Evolutionary conservation across 35 echinoderm and acorn worm species (phyloP), one percentile per base, ranked within the genome.

Genomic region (Apostichopus japonicus): DNA sequence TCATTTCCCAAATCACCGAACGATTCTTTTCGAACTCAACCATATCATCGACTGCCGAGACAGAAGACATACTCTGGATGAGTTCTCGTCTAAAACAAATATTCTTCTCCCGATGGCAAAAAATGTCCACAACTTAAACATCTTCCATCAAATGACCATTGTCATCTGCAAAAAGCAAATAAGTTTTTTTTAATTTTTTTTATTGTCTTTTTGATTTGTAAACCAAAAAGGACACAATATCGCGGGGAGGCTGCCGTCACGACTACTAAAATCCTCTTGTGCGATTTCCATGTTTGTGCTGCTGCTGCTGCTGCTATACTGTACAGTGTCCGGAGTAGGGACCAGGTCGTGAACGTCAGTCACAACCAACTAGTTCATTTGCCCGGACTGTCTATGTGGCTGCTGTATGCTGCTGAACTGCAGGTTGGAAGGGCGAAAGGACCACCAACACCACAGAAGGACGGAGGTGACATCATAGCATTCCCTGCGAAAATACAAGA

Each of bases 391-490:
- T 95, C 94, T 22, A 98, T 95, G 90, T 98, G 94, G 81, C 94
- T 95, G 92, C 94, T 95, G 77, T 98, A 98, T 15, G 94, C 78
- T 6, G 91, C 93, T 21, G 93, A 94, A 80, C 94, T 94, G 57
- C 92, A 98, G 5, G 96, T 95, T 19, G 96, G 96, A 56, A 98
- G 84, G 22, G 96, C 94, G 87, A 98, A 98, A 21, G 96, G 96
- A 55, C 96, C 96, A 58, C 96, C 96, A 22, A 98, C 94, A 16
- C 96, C 93, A 75, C 96, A 98, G 94, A 98, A 98, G 21, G 96
- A 98, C 6, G 96, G 96, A 15, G 95, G 93, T 56, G 96, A 94
- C 96, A 98, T 98, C 96, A 98, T 98, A 78, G 96, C 90, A 65
- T 94, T 95, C 86, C 96, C 96, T 98, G 93, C 70, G 70, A 59